Percentiles rank a stretch among this genome's conserved stretches.
These are phyloP conservation scores for Pachycephus smyrnensis DNA, from an alignment of 2,888 invertebrate genomes.

Conservation along the genomic window DNA sequence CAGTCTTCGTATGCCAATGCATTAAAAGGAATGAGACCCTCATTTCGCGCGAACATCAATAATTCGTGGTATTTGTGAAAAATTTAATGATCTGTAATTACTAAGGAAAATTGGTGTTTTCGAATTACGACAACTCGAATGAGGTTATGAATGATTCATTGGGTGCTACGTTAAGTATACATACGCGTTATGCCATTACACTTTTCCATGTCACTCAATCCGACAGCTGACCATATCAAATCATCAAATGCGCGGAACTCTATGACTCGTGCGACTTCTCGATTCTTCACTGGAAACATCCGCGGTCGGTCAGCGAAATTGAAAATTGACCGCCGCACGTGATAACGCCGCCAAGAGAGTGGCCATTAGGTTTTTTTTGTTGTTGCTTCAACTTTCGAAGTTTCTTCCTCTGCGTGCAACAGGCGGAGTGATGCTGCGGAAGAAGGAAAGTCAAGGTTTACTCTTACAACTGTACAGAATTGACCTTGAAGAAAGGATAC, in stretches of 20 bases:
- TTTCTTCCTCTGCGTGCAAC: slow-evolving; percentile 18
- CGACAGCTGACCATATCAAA: slow-evolving; percentile 55
- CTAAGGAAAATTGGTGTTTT: background rate
- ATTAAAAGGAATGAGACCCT: background rate
- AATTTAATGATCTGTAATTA: background rate
- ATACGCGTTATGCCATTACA: background rate
- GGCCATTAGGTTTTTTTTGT: slow-evolving; percentile 29
- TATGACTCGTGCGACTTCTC: slow-evolving; percentile 41
- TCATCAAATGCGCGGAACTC: slow-evolving; percentile 20
- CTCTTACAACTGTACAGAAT: background rate
- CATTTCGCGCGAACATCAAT: background rate
- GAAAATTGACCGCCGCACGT: slow-evolving; percentile 44
- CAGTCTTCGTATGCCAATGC: background rate
- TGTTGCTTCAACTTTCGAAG: slow-evolving; percentile 11
- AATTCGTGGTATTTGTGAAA: background rate
- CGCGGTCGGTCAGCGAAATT: slow-evolving; percentile 52
- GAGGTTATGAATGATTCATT: background rate
- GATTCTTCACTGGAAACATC: slow-evolving; percentile 46
- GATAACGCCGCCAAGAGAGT: slow-evolving; percentile 16
- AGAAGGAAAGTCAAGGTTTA: background rate
- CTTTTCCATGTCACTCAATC: slow-evolving; percentile 26
- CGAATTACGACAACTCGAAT: background rate
- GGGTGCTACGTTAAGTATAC: background rate
- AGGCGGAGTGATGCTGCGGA: background rate
- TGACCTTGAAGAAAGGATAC: background rate